Evolutionary conservation across 2,888 invertebrate genomes (phyloP).

Genomic region (Laothoe populi): DNA sequence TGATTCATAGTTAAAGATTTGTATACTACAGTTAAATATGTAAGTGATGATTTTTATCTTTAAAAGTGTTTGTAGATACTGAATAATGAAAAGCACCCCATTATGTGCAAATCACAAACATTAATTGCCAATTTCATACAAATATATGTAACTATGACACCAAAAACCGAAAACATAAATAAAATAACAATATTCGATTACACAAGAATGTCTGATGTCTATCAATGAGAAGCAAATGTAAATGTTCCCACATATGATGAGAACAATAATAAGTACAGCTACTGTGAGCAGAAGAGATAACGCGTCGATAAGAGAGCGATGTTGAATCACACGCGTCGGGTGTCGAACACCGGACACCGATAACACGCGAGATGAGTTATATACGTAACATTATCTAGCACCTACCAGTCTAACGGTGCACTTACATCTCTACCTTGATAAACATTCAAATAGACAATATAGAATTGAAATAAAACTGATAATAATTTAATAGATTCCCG

Average conservation of each 20-base stretch:
- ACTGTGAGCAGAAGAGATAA: not conserved
- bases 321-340: not conserved
- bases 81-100: too few relatives aligned
- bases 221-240: constrained; percentile 14
- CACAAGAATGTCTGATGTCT: not conserved
- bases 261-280: constrained; percentile 4
- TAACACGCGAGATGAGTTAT: constrained; percentile 25
- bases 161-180: not conserved
- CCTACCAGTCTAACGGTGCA: constrained; percentile 2
- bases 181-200: not conserved
- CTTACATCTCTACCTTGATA: not conserved
- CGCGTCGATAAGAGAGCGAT: not conserved
- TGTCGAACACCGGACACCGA: constrained; percentile 23
- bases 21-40: too few relatives aligned
- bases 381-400: constrained; percentile 16
- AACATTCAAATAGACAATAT: not conserved
- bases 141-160: not conserved
- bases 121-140: too few relatives aligned
- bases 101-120: too few relatives aligned
- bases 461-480: too few relatives aligned
- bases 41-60: too few relatives aligned
- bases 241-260: not conserved
- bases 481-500: too few relatives aligned
- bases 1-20: too few relatives aligned
- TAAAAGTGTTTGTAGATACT: too few relatives aligned